Evolutionary conservation across 2,797 vertebrate genomes (phyloP), one percentile per base, ranked within the genome.

Genomic region (Cossypha polioptera): DNA sequence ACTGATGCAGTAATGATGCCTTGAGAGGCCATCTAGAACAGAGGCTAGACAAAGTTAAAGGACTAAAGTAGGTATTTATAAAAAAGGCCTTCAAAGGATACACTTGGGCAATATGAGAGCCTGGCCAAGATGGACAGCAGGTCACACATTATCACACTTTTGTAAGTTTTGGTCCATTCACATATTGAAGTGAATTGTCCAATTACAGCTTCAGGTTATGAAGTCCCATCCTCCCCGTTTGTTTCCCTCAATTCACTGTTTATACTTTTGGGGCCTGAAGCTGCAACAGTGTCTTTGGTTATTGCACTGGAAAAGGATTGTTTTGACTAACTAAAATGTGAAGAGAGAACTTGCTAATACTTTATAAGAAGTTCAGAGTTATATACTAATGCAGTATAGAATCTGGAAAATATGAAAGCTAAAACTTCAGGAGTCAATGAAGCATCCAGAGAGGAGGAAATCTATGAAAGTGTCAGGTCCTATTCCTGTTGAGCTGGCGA

Each of bases 51-150:
- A 11, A 4, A n/a, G 29, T 42, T n/a, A n/a, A 53, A 54, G 12
- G 22, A 53, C n/a, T 19, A 53, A 69, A n/a, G 17, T 11, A 35
- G 24, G 9, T 20, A 69, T 69, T 54, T 53, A 42, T 42, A 42
- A 40, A 69, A 25, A 53, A 42, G 67, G 16, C 36, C 7, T 53
- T 25, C 29, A 69, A 42, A 69, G 21, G 16, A 31, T 18, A 18
- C 28, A 51, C 11, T 31, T 38, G 48, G 48, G 28, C 20, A 31
- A 21, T 40, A 69, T 9, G 12, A 53, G 21, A 40, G 11, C 66
- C 28, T 0, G 1, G 20, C 20, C 28, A 3, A 13, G 21, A 38
- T 38, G 28, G 35, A 38, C 6, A 11, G 18, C 8, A 3, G 9
- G 4, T n/a, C 35, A 53, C 0, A 2, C 4, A 2, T 25, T 53